Evolutionary conservation across 2,888 invertebrate genomes (phyloP).

Genomic region (Phyto melanocephala): DNA sequence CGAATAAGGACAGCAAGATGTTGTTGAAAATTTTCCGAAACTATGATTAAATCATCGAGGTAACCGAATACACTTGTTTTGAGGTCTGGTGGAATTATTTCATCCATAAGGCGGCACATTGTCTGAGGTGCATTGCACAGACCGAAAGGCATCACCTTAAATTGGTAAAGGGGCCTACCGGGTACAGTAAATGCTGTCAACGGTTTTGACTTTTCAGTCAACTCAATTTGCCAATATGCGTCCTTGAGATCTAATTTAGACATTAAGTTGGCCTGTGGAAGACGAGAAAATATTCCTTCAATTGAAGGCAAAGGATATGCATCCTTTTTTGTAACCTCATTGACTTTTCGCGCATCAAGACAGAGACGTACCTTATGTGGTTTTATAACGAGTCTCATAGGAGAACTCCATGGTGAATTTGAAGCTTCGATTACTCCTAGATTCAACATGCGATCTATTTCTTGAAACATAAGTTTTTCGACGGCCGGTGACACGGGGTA

Average conservation of each 20-base stretch:
- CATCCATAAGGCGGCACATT: not conserved
- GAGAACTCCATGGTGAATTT: conserved; percentile 70
- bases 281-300: too few relatives aligned
- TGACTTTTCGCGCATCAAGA: conserved; percentile 70
- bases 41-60: conserved; percentile 25
- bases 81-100: too few relatives aligned
- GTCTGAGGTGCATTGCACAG: too few relatives aligned
- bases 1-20: conserved; percentile 21
- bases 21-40: conserved; percentile 33
- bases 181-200: too few relatives aligned
- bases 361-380: conserved; percentile 68
- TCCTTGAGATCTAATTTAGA: too few relatives aligned
- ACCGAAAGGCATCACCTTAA: too few relatives aligned
- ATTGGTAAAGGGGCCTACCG: too few relatives aligned
- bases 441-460: too few relatives aligned
- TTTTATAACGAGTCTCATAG: conserved; percentile 69
- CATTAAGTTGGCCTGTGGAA: conserved; percentile 47
- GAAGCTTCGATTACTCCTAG: conserved; percentile 70
- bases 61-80: not conserved
- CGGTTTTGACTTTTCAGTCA: too few relatives aligned
- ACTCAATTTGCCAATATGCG: too few relatives aligned
- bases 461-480: conserved; percentile 64
- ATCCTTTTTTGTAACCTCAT: conserved; percentile 66
- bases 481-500: conserved; percentile 43
- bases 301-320: conserved; percentile 60